These are phyloP conservation scores for Ligdia adustata DNA, from an alignment of 2,888 invertebrate genomes.

Conservation along the genomic window DNA sequence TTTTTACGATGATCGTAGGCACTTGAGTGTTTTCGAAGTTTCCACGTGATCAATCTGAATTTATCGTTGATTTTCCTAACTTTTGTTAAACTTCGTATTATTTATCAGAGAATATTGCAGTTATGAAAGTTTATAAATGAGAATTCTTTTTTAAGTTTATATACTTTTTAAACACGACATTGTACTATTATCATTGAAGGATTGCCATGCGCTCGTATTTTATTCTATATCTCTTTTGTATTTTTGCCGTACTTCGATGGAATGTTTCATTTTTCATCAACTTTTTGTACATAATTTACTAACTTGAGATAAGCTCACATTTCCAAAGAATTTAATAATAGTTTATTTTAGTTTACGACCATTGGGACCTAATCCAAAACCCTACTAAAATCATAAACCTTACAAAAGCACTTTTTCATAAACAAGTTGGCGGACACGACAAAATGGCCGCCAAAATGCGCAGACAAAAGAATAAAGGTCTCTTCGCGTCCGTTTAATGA, in stretches of 20 bases:
- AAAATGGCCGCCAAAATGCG: slow-evolving; percentile 62
- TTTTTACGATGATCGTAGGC: slow-evolving; percentile 27
- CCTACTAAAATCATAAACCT: slow-evolving; percentile 13
- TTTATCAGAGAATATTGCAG: slow-evolving; percentile 10
- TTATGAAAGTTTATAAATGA: slow-evolving; percentile 11
- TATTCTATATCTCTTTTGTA: too few species aligned
- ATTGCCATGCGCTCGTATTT: slow-evolving; percentile 2
- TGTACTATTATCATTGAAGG: slow-evolving; percentile 3
- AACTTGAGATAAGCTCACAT: background rate
- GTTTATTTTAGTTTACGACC: slow-evolving; percentile 10
- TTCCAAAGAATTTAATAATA: slow-evolving; percentile 7
- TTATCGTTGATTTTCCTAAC: slow-evolving; percentile 18
- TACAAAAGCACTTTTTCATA: slow-evolving; percentile 57
- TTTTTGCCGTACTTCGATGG: background rate
- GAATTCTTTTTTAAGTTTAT: slow-evolving; percentile 6
- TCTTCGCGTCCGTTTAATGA: slow-evolving; percentile 67
- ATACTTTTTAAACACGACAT: slow-evolving; percentile 15
- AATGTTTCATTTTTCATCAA: background rate
- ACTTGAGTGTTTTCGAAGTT: slow-evolving; percentile 32
- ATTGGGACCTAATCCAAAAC: slow-evolving; percentile 21
- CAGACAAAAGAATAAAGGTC: slow-evolving; percentile 76
- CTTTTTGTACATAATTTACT: background rate
- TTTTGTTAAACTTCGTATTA: slow-evolving; percentile 13
- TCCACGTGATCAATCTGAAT: slow-evolving; percentile 33
- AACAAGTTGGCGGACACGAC: slow-evolving; percentile 56